These are phyloP conservation scores for Pteria penguin DNA, from an alignment of 2,888 invertebrate species.

Conservation along the genomic window DNA sequence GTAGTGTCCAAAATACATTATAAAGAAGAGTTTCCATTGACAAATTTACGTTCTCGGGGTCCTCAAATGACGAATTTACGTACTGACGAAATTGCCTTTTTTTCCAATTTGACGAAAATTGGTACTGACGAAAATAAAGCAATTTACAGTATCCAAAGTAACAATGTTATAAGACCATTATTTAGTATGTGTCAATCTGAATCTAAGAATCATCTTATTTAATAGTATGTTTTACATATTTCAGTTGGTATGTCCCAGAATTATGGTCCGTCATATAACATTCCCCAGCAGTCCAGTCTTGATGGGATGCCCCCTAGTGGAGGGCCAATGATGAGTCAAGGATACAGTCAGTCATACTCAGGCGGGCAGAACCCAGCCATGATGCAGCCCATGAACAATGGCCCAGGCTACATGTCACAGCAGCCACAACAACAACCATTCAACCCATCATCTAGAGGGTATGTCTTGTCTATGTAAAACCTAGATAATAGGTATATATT, in stretches of 20 bases:
- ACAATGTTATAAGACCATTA: too few species aligned
- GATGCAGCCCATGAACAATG: conserved; percentile 61
- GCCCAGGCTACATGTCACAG: conserved; percentile 65
- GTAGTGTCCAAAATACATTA: too few species aligned
- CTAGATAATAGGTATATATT: too few species aligned
- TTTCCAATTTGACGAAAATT: too few species aligned
- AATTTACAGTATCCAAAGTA: too few species aligned
- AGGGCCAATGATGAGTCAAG: conserved; percentile 67
- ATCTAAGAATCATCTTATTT: background rate
- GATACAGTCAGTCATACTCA: conserved; percentile 68
- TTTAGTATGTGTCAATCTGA: too few species aligned
- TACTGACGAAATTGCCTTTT: too few species aligned
- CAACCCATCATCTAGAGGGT: conserved; percentile 36
- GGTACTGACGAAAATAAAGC: too few species aligned
- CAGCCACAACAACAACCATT: conserved; percentile 63
- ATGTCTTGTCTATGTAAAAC: too few species aligned
- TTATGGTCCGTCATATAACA: conserved; percentile 41
- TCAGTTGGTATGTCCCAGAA: conserved; percentile 37
- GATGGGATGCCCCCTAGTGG: conserved; percentile 58
- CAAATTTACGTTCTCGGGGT: too few species aligned
- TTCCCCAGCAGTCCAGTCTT: conserved; percentile 61
- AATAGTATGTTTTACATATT: background rate
- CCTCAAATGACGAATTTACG: too few species aligned
- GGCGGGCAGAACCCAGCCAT: conserved; percentile 61
- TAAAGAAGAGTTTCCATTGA: too few species aligned